These are phyloP conservation scores for Clivina fossor DNA, from an alignment of 2,888 invertebrate genomes.

Conservation along the genomic window DNA sequence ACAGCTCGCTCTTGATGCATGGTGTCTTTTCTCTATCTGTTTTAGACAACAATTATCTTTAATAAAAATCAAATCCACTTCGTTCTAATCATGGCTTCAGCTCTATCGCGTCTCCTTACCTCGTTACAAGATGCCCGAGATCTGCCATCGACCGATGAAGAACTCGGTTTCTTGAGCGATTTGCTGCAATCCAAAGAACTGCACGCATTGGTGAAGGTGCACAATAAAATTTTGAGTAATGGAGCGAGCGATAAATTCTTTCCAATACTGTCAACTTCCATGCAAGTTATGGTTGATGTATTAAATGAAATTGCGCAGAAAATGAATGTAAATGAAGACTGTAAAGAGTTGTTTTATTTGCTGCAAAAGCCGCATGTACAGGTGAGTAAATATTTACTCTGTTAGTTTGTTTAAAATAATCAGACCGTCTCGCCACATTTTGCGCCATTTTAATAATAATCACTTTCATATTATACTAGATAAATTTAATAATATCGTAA, in stretches of 20 bases:
- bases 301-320: slow-evolving; percentile 73
- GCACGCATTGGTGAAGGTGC: slow-evolving; percentile 87
- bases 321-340: slow-evolving; percentile 69
- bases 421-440: too few relatives aligned
- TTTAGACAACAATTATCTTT: slow-evolving; percentile 26
- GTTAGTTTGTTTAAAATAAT: too few relatives aligned
- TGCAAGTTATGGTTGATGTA: slow-evolving; percentile 77
- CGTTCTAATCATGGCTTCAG: slow-evolving; percentile 52
- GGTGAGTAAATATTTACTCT: too few relatives aligned
- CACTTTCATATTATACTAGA: too few relatives aligned
- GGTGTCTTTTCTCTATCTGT: slow-evolving; percentile 23
- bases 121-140: slow-evolving; percentile 79
- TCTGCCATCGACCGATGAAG: slow-evolving; percentile 76
- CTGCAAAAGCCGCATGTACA: slow-evolving; percentile 86
- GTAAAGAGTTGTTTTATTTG: slow-evolving; percentile 76
- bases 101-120: slow-evolving; percentile 75
- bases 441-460: too few relatives aligned
- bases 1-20: too few relatives aligned
- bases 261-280: slow-evolving; percentile 81
- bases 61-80: slow-evolving; percentile 23
- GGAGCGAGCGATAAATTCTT: slow-evolving; percentile 83
- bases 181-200: slow-evolving; percentile 84
- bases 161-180: slow-evolving; percentile 81
- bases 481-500: too few relatives aligned
- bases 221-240: slow-evolving; percentile 83